Conservation (phyloP, 2,888 invertebrate genomes). For the Spisula solida region DNA sequence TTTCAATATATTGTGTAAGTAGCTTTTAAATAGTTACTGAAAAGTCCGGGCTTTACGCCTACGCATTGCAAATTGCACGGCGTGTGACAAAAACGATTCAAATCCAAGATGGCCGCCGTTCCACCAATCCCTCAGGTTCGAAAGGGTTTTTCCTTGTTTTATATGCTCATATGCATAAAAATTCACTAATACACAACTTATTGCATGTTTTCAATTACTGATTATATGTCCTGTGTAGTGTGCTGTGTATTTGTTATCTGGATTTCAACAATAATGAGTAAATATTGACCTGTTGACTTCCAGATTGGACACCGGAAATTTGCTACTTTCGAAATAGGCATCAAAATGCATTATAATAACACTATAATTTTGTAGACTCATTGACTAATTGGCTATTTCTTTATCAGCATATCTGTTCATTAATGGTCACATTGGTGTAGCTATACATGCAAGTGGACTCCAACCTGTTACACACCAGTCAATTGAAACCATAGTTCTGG, state of each 20-base stretch:
- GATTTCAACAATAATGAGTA: background rate
- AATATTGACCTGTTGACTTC: background rate
- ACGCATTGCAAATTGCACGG: conserved; percentile 6
- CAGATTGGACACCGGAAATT: background rate
- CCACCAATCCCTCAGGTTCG: conserved; percentile 82
- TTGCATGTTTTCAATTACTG: background rate
- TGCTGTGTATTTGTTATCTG: background rate
- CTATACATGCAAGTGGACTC: too few relatives aligned
- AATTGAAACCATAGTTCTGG: too few relatives aligned
- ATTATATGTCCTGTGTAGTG: background rate
- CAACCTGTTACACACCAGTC: too few relatives aligned
- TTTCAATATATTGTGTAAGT: too few relatives aligned
- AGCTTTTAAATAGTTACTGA: too few relatives aligned
- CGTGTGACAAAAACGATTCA: conserved; percentile 12
- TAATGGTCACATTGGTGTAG: too few relatives aligned
- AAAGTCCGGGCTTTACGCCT: too few relatives aligned
- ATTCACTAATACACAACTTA: background rate
- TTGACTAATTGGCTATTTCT: background rate
- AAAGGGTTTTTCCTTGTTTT: background rate
- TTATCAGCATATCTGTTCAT: too few relatives aligned
- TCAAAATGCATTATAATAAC: too few relatives aligned
- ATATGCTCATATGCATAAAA: background rate
- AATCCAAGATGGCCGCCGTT: conserved; percentile 80
- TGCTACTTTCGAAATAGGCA: background rate
- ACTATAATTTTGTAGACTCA: background rate